phyloP scores from a whole-genome alignment of 2,888 invertebrate species.

The Graphium colonna region DNA sequence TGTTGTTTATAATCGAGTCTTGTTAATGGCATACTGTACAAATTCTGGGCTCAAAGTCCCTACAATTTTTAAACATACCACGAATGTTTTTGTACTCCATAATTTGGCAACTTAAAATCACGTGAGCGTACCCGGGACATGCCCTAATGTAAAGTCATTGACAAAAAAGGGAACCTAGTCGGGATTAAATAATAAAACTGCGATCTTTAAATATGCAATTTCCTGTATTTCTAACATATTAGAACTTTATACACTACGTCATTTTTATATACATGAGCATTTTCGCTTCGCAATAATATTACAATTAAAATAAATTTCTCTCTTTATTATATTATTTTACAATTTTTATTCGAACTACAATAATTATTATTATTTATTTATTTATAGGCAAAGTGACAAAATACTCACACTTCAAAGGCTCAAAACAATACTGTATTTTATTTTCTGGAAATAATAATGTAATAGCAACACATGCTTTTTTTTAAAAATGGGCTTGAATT shows the following conservation, averaged over 20 bases:
- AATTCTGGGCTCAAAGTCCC: too few relatives aligned
- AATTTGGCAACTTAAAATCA: too few relatives aligned
- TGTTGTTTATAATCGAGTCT: too few relatives aligned
- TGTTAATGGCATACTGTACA: too few relatives aligned
- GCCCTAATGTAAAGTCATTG: too few relatives aligned
- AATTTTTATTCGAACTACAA: conserved; percentile 54
- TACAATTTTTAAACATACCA: too few relatives aligned
- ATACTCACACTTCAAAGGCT: conserved; percentile 45
- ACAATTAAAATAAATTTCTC: conserved; percentile 76
- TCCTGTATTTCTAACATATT: conserved; percentile 74
- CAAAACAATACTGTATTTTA: conserved; percentile 36
- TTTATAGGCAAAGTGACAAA: conserved; percentile 70
- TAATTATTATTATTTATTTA: conserved; percentile 38
- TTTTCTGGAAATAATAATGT: conserved; percentile 20
- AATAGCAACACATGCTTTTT: not conserved
- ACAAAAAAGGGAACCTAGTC: too few relatives aligned
- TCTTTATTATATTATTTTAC: conserved; percentile 73
- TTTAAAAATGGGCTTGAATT: not conserved
- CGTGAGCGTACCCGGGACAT: too few relatives aligned
- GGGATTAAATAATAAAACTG: conserved; percentile 20
- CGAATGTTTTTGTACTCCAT: too few relatives aligned
- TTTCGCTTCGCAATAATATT: conserved; percentile 73
- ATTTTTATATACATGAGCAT: conserved; percentile 77
- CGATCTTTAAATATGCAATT: conserved; percentile 36
- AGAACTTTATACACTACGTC: conserved; percentile 74